phyloP scores from a whole-genome alignment of 2,113 vertebrate species.

The Cichladusa arquata region DNA sequence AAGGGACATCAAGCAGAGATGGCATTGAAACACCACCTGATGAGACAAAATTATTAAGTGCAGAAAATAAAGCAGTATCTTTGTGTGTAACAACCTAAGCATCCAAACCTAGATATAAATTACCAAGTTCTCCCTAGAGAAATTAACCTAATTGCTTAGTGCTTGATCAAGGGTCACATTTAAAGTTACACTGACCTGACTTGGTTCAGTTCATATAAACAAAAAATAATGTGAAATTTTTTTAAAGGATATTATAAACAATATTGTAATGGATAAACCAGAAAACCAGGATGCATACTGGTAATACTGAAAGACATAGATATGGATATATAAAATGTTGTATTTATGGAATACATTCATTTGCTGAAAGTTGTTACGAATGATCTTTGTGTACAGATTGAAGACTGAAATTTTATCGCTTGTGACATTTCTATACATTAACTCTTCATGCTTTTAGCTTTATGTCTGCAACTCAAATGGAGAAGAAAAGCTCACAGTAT shows the following conservation, averaged over 20 bases:
- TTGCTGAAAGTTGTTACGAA: not conserved
- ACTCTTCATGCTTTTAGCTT: not conserved
- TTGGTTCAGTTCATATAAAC: not conserved
- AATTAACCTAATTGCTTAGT: not conserved
- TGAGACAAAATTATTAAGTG: not conserved
- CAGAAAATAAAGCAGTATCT: not conserved
- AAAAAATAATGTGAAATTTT: not conserved
- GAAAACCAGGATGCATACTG: not conserved
- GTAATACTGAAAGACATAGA: not conserved
- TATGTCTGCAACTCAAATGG: not conserved
- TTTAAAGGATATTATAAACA: not conserved
- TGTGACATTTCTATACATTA: not conserved
- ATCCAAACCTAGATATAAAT: not conserved
- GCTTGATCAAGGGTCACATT: not conserved
- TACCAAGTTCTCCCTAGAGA: not conserved
- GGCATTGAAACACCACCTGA: not conserved
- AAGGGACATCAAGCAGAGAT: not conserved
- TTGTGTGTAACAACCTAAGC: not conserved
- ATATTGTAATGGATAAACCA: not conserved
- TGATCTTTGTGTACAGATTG: not conserved
- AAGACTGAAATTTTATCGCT: not conserved
- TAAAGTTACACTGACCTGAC: not conserved
- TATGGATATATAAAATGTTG: not conserved
- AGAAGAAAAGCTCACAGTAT: not conserved
- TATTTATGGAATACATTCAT: not conserved